Base-by-base conservation (phyloP, 2,797 vertebrate genomes). In the Manis javanica region DNA sequence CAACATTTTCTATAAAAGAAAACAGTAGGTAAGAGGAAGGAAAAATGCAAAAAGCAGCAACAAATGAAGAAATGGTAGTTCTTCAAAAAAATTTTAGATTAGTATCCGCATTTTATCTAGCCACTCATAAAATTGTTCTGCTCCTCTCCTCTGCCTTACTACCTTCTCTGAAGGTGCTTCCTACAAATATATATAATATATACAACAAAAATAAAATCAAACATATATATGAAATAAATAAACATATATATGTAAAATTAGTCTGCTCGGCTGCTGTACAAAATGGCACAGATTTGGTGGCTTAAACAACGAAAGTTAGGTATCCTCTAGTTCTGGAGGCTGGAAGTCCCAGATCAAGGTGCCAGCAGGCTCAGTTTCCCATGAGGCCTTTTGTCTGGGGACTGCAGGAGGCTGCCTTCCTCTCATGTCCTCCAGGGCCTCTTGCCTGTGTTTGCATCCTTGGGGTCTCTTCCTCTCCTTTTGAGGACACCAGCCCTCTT, bases 361-460 rank as follows among this genome's bases (percentile, higher is more conserved):
- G 29, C 51, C 11, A 3, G 5, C 2, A 42, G 29, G 4, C 1
- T 5, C 46, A 19, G 29, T 9, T 78, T 64, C 1, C 39, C 31
- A 7, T 2, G 31, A 42, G 51, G 6, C 23, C 4, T 4, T 16
- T 53, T 34, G 34, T 24, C 13, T 37, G 15, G 18, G 21, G 15
- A 19, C 0, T 1, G 10, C 46, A 46, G 46, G 46, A 46, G 46
- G 10, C 19, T 0, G 3, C 21, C 42, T 39, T 23, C 46, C 10
- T 11, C 7, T 57, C 26, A 31, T 42, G 46, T 23, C 7, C 37
- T 49, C 9, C 0, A 1, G 5, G 23, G 7, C 16, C 5, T 42
- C 19, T 21, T 12, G 19, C 51, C 51, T 2, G 1, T 10, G 0
- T 15, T 13, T 4, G 1, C 7, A 0, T 37, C 15, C 72, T 24